Conservation (phyloP, 2,888 invertebrate species). For the Amaurobius ferox region DNA sequence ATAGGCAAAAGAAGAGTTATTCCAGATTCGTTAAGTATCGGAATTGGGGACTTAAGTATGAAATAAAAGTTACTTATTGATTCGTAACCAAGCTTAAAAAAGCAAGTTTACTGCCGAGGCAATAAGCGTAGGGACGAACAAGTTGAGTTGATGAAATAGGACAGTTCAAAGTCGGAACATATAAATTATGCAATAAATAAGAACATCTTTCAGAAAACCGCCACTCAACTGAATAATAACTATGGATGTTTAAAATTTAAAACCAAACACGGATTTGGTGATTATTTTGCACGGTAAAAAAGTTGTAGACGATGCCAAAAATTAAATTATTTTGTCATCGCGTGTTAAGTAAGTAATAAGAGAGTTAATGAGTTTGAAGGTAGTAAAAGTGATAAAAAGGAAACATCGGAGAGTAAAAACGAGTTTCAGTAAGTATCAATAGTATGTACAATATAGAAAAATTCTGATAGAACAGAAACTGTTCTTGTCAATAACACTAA, state of each 20-base stretch:
- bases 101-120: neutral
- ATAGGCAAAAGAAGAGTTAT: neutral
- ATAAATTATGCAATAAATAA: neutral
- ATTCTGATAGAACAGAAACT: neutral
- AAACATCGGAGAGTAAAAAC: neutral
- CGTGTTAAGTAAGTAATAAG: neutral
- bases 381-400: neutral
- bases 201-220: neutral
- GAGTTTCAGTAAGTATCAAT: neutral
- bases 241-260: neutral
- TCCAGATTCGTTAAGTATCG: no score
- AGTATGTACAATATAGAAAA: neutral
- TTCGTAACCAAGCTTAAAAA: neutral
- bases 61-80: neutral
- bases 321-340: neutral
- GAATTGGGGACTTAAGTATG: neutral
- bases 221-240: neutral
- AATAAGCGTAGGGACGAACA: neutral
- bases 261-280: neutral
- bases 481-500: neutral
- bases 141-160: neutral
- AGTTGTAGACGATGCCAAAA: neutral
- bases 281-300: neutral
- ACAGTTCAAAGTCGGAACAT: neutral
- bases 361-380: neutral